These are phyloP conservation scores for Rambutsinella grinnellia DNA, from an alignment of 2,888 invertebrate genomes.

Conservation along the genomic window DNA sequence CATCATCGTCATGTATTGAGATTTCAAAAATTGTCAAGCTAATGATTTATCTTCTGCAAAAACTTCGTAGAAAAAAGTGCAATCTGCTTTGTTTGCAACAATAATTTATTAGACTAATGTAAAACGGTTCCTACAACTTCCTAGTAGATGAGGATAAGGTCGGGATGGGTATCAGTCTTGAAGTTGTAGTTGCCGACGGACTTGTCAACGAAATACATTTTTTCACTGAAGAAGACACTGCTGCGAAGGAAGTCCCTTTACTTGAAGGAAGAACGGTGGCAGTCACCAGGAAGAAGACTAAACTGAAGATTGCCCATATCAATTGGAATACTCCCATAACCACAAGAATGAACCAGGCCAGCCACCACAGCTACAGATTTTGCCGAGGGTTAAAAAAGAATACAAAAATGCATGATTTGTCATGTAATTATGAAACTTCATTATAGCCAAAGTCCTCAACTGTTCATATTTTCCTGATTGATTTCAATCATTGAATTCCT, in stretches of 20 bases:
- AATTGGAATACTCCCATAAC: slow-evolving; percentile 63
- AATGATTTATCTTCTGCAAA: no score
- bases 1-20: no score
- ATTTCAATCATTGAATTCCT: not conserved
- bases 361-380: slow-evolving; percentile 63
- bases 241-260: slow-evolving; percentile 51
- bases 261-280: slow-evolving; percentile 63
- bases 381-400: slow-evolving; percentile 22
- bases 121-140: slow-evolving; percentile 34
- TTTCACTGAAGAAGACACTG: slow-evolving; percentile 54
- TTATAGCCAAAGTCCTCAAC: no score
- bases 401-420: slow-evolving; percentile 27
- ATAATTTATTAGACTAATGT: not conserved
- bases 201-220: slow-evolving; percentile 51
- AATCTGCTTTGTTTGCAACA: no score
- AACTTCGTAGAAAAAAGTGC: no score
- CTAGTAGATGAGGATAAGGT: slow-evolving; percentile 50
- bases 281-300: slow-evolving; percentile 63
- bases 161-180: slow-evolving; percentile 58
- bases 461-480: not conserved
- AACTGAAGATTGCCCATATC: slow-evolving; percentile 61
- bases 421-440: not conserved
- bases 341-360: slow-evolving; percentile 63
- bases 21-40: no score
- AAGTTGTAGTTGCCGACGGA: slow-evolving; percentile 26